Base-by-base conservation (phyloP, 2,797 vertebrate genomes). In the Danio kyathit region DNA sequence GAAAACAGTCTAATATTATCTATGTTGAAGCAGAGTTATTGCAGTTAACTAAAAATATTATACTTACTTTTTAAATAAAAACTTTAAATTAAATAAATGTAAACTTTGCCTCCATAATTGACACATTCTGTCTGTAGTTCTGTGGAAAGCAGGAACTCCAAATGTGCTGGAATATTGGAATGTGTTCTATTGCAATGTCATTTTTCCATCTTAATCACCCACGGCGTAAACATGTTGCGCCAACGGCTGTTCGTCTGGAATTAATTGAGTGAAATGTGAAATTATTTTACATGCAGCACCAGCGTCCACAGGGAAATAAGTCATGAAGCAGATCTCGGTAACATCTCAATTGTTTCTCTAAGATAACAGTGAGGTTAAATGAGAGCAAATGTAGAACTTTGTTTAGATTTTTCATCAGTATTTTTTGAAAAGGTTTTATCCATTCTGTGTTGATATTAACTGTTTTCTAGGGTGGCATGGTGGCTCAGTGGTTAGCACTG, bases 151-250 rank as follows among this genome's bases (percentile, higher is more conserved):
- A 29, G 29, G 29, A 29, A 29, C 29, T 29, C 29, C 29, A 1
- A 29, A 3, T 29, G 29, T 29, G 29, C 29, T 29, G 29, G 29
- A 29, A 29, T 29, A 29, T 61, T 48, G 29, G 14, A 43, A 74
- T 74, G 44, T 60, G 63, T 77, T 64, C 14, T 17, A 5, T 72
- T 2, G 19, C 78, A 61, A 71, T 71, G 41, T 8, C 41, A 7
- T 19, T 48, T 66, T 46, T 74, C 60, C 3, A 12, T 80, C 70
- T 80, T 80, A 80, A 80, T 80, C 79, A 74, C 60, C 79, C n/a
- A 12, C 14, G 71, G 79, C 70, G 61, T 80, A 73, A 74, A 80
- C 70, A 80, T 74, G 60, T 74, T 72, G 67, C 6, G 48, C 77
- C 77, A 72, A 60, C 60, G 79, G 51, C 60, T 73, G 61, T 60